Percentiles rank a stretch among this genome's conserved stretches.
Conservation (phyloP, 2,797 vertebrate species). For the Fistularia commersonii region DNA sequence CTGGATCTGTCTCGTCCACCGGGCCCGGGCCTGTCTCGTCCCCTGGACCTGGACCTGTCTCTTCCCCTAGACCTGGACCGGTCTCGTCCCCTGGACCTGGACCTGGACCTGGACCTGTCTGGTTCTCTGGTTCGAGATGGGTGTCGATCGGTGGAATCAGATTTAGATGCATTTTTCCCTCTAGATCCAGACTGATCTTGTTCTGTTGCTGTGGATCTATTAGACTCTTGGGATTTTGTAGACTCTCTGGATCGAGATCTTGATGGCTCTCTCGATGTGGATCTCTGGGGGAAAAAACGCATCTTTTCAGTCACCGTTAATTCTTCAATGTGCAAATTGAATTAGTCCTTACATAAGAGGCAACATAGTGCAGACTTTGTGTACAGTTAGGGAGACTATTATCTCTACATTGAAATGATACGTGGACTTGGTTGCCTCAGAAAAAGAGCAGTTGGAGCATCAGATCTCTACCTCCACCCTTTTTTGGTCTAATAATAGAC, state of each 20-base stretch:
- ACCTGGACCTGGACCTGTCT: slow-evolving; percentile 22
- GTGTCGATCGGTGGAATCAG: slow-evolving; percentile 7
- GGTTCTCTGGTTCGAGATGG: slow-evolving; percentile 5
- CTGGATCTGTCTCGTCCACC: slow-evolving; percentile 17
- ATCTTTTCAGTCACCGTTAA: too few relatives aligned
- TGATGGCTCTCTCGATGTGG: background rate
- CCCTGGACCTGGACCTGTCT: slow-evolving; percentile 19
- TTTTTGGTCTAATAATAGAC: too few relatives aligned
- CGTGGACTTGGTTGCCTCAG: too few relatives aligned
- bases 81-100: slow-evolving; percentile 26
- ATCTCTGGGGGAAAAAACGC: too few relatives aligned
- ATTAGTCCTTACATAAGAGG: too few relatives aligned
- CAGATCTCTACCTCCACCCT: too few relatives aligned
- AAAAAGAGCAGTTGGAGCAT: too few relatives aligned
- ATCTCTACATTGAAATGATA: too few relatives aligned
- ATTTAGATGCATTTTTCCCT: slow-evolving; percentile 16
- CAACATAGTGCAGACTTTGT: too few relatives aligned
- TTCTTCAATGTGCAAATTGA: too few relatives aligned
- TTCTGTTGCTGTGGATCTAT: slow-evolving; percentile 1
- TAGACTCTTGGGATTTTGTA: too few relatives aligned
- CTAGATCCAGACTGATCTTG: slow-evolving; percentile 23
- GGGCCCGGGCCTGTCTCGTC: slow-evolving; percentile 11
- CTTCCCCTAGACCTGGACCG: slow-evolving; percentile 19
- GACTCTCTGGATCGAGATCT: background rate
- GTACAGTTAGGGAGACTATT: too few relatives aligned